Conservation (phyloP, 1,140 invertebrate genomes). For the Drosophila rufa region DNA sequence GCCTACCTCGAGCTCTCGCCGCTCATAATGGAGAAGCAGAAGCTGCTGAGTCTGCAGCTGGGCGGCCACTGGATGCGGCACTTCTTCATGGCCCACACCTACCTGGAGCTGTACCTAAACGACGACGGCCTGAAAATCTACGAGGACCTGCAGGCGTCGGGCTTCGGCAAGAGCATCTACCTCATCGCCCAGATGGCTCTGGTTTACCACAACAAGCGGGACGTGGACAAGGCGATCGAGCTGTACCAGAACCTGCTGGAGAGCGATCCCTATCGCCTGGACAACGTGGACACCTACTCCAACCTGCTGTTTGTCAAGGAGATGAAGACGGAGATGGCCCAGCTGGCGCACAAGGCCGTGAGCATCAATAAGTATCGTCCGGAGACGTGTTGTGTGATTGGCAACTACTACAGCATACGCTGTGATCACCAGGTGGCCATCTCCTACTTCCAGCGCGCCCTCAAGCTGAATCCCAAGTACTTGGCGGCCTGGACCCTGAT, state of each 20-base stretch:
- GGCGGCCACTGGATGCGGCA: slow-evolving; percentile 98
- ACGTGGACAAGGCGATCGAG: slow-evolving; percentile 95
- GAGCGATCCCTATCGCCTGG: slow-evolving; percentile 95
- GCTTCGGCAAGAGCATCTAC: slow-evolving; percentile 95
- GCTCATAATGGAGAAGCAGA: slow-evolving; percentile 92
- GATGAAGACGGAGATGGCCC: slow-evolving; percentile 95
- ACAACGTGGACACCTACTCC: slow-evolving; percentile 98
- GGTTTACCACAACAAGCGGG: slow-evolving; percentile 96
- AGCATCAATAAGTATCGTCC: slow-evolving; percentile 98
- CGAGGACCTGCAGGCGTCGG: slow-evolving; percentile 90
- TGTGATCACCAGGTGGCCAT: slow-evolving; percentile 98
- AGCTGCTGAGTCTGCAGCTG: slow-evolving; percentile 89
- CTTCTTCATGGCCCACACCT: slow-evolving; percentile 96
- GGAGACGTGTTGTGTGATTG: slow-evolving; percentile 99
- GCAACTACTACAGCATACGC: slow-evolving; percentile 98
- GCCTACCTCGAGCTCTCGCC: slow-evolving; percentile 96
- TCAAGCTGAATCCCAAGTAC: slow-evolving; percentile 97
- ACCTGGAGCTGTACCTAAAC: slow-evolving; percentile 95
- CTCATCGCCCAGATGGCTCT: slow-evolving; percentile 96
- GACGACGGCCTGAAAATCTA: slow-evolving; percentile 96
- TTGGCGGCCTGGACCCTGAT: slow-evolving; percentile 98
- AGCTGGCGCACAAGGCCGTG: slow-evolving; percentile 96
- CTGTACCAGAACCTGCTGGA: slow-evolving; percentile 93
- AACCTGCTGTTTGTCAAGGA: slow-evolving; percentile 98
- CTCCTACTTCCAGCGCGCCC: slow-evolving; percentile 97